Conservation (phyloP, 2,888 invertebrate species). For the Ecdyonurus torrentis region DNA sequence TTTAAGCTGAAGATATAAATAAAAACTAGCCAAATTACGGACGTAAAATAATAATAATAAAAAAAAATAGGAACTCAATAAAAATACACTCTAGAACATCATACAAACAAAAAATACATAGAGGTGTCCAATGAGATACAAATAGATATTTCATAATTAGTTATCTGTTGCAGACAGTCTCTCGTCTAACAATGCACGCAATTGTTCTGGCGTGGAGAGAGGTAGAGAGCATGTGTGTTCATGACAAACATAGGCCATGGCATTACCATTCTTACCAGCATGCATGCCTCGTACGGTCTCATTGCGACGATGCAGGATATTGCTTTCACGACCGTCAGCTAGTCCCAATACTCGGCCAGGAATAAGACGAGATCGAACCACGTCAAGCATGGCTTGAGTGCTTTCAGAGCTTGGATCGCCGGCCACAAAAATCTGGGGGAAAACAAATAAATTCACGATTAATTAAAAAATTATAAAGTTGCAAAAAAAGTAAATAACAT, state of each 20-base stretch:
- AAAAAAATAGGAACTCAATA: too few relatives aligned
- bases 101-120: too few relatives aligned
- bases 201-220: conserved; percentile 45
- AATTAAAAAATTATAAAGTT: too few relatives aligned
- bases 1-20: too few relatives aligned
- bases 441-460: too few relatives aligned
- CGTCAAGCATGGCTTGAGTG: conserved; percentile 36
- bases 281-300: conserved; percentile 31
- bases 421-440: conserved; percentile 42
- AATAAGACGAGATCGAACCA: conserved; percentile 43
- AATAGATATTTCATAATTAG: too few relatives aligned
- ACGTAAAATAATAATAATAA: too few relatives aligned
- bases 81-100: too few relatives aligned
- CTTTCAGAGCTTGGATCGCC: conserved; percentile 47
- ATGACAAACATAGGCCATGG: conserved; percentile 63
- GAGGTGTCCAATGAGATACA: too few relatives aligned
- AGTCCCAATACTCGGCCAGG: conserved; percentile 52
- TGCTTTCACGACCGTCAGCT: conserved; percentile 28
- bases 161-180: too few relatives aligned
- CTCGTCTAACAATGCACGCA: conserved; percentile 34
- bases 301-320: conserved; percentile 25
- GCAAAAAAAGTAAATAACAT: background rate
- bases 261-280: conserved; percentile 36
- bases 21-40: too few relatives aligned
- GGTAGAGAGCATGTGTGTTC: conserved; percentile 59